Conservation (phyloP, 2,113 vertebrate genomes). For the Cyanoderma ruficeps region DNA sequence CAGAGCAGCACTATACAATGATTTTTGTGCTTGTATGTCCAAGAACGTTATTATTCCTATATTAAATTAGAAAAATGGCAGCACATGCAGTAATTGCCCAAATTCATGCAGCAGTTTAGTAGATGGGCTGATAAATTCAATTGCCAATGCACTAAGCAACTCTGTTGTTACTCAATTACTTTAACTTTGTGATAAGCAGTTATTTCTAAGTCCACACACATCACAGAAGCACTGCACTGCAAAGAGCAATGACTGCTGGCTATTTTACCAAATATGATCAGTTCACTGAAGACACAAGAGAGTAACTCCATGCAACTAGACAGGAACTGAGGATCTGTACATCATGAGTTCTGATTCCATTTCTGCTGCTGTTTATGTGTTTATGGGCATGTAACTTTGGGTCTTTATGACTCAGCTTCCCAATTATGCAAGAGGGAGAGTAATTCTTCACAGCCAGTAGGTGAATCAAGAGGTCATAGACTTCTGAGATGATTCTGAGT, state of each 20-base stretch:
- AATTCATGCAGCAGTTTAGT: neutral
- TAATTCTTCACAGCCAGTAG: neutral
- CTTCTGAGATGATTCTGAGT: neutral
- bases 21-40: neutral
- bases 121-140: neutral
- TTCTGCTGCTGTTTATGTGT: neutral
- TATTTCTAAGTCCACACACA: neutral
- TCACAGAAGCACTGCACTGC: neutral
- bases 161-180: neutral
- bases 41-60: neutral
- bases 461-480: constrained; percentile 7
- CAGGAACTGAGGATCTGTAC: neutral
- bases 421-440: neutral
- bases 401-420: constrained; percentile 15
- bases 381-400: neutral
- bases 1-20: neutral
- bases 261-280: neutral
- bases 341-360: neutral
- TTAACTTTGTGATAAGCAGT: neutral
- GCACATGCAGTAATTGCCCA: neutral
- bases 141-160: neutral
- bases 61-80: neutral
- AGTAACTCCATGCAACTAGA: neutral
- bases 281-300: neutral
- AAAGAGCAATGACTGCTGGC: neutral